Conservation (phyloP, 2,113 vertebrate genomes). For the Corapipo altera region DNA sequence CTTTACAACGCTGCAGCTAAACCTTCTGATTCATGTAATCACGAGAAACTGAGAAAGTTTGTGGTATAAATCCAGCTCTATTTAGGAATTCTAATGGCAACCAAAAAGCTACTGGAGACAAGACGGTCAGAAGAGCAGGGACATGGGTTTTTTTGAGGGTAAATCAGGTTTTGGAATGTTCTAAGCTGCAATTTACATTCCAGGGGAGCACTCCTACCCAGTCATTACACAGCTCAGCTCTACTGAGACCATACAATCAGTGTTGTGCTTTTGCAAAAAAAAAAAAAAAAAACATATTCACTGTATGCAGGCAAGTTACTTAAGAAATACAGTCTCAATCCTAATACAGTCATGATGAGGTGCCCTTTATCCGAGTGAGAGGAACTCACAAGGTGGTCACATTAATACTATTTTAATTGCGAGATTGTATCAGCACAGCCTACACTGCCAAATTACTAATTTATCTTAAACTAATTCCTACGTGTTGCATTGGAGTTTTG, state of each 20-base stretch:
- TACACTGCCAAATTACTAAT: neutral
- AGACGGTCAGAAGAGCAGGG: neutral
- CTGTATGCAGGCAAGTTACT: neutral
- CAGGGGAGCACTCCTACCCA: neutral
- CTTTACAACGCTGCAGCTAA: neutral
- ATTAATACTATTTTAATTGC: neutral
- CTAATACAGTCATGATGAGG: neutral
- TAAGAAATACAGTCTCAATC: neutral
- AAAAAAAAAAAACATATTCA: neutral
- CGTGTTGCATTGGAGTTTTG: neutral
- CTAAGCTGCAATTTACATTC: constrained; percentile 51
- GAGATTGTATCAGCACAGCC: neutral
- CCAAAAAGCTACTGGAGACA: neutral
- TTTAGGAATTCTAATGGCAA: neutral
- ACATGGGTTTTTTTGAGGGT: neutral
- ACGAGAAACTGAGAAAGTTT: neutral
- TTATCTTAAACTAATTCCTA: neutral
- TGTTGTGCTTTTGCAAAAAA: neutral
- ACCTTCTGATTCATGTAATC: neutral
- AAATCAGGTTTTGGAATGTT: constrained; percentile 13
- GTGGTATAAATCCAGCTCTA: neutral
- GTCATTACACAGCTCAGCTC: neutral
- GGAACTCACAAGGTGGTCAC: neutral
- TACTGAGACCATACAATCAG: neutral
- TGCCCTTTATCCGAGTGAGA: fast-evolving